These are phyloP conservation scores for Osmerus mordax DNA, from an alignment of 2,113 vertebrate genomes.

Conservation along the genomic window DNA sequence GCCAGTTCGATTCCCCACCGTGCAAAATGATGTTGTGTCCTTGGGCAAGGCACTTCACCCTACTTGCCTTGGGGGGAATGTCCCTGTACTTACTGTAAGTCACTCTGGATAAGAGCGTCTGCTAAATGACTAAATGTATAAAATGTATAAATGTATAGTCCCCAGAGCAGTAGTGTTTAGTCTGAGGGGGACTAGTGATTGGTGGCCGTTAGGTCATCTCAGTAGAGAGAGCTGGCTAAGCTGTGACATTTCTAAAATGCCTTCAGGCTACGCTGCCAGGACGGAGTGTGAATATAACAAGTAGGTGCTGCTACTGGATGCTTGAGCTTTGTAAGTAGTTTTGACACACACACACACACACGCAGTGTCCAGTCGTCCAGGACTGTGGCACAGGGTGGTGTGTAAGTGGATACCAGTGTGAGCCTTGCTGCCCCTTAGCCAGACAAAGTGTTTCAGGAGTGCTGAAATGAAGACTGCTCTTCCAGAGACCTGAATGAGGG, in stretches of 20 bases:
- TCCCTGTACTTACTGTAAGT: too few relatives aligned
- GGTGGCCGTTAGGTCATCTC: constrained; percentile 69
- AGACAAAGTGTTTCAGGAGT: constrained; percentile 89
- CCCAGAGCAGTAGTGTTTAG: constrained; percentile 50
- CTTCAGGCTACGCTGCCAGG: constrained; percentile 63
- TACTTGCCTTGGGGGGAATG: too few relatives aligned
- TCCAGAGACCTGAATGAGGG: constrained; percentile 58
- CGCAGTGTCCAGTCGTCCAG: constrained; percentile 38
- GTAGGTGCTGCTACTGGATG: constrained; percentile 59
- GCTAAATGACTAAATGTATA: too few relatives aligned
- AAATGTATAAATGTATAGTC: too few relatives aligned
- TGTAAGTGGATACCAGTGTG: constrained; percentile 94
- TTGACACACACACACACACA: constrained; percentile 29
- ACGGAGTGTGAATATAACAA: constrained; percentile 65
- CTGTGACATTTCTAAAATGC: constrained; percentile 77
- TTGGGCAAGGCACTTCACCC: too few relatives aligned
- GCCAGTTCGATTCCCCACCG: too few relatives aligned
- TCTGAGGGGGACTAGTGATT: constrained; percentile 50
- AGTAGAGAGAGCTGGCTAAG: constrained; percentile 36
- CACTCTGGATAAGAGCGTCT: too few relatives aligned
- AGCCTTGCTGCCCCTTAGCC: constrained; percentile 80
- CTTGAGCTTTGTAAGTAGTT: constrained; percentile 43
- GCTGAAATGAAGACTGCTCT: constrained; percentile 83
- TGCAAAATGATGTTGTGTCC: too few relatives aligned
- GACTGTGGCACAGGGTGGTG: constrained; percentile 48